Evolutionary conservation across 2,113 vertebrate species (phyloP).

Genomic region (Gnathonemus longibarbis): DNA sequence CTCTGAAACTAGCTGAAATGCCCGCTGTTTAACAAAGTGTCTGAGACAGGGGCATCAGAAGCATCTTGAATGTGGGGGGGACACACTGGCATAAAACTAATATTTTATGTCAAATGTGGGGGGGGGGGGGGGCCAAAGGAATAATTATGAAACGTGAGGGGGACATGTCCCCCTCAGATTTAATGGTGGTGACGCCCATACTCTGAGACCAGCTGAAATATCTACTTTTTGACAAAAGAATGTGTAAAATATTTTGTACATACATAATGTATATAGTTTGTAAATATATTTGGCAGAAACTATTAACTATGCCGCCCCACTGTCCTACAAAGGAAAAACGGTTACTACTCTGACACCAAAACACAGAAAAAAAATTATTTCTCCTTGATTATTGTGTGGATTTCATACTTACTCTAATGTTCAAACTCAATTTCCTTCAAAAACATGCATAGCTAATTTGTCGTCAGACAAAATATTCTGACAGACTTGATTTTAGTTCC

Average conservation of each 20-base stretch:
- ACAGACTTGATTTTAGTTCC: background rate
- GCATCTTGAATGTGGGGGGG: too few relatives aligned
- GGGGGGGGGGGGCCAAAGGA: too few relatives aligned
- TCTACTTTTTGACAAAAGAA: background rate
- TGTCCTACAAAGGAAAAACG: background rate
- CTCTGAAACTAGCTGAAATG: too few relatives aligned
- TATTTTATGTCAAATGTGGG: too few relatives aligned
- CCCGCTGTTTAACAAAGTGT: too few relatives aligned
- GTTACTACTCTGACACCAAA: background rate
- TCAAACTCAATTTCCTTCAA: background rate
- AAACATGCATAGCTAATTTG: background rate
- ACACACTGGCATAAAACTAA: too few relatives aligned
- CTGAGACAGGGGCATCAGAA: too few relatives aligned
- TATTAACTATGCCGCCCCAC: background rate
- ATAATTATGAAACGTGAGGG: too few relatives aligned
- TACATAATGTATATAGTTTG: background rate
- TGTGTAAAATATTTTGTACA: background rate
- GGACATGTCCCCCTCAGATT: too few relatives aligned
- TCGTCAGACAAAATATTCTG: background rate
- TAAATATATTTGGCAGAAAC: background rate
- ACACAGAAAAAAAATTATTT: background rate
- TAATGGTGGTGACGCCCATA: too few relatives aligned
- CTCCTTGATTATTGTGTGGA: background rate
- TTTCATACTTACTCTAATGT: background rate
- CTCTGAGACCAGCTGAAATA: background rate